Evolutionary conservation across 2,797 vertebrate genomes (phyloP), one percentile per base, ranked within the genome.

Genomic region (Phoxinus dragarum): DNA sequence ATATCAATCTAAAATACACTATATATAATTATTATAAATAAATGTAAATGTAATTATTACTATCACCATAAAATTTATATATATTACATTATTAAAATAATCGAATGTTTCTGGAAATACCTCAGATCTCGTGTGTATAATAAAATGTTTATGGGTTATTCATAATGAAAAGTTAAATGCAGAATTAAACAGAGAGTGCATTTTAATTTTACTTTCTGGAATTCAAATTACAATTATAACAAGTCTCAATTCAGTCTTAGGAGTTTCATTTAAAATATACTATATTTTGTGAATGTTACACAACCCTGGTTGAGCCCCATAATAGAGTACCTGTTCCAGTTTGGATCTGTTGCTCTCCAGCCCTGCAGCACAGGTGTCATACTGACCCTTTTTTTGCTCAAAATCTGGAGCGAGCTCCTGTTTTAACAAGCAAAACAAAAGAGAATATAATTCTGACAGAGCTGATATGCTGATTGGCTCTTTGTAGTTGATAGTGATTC

Each of bases 311-410:
- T 49, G 71, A 34, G 44, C 16, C 66, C 71, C 49, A 27, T 67
- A 56, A 6, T 95, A 64, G n/a, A 64, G 59, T 66, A 99, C 98
- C 97, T 99, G 98, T 86, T 99, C 97, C 90, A 99, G 89, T 44
- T 96, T 94, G 0, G 98, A 98, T 81, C 97, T 93, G 88, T 97
- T 98, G 93, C 97, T 99, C 92, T 99, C 98, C 86, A 99, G 89
- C 82, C 98, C 98, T 0, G 97, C 98, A 0, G 97, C 96, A 80
- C 97, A 99, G 81, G 97, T 98, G 91, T 99, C 97, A 4, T 99
- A 99, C 23, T 96, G 97, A 6, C 92, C 90, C 92, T 98, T 99
- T 93, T 96, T 99, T 74, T 97, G 97, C 8, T 98, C 97, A 52
- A 96, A 93, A 86, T 98, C 97, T 88, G 97, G 97, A 89, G 92